These are phyloP conservation scores for Globicephala melas DNA, from an alignment of 2,113 vertebrate species.

Conservation along the genomic window DNA sequence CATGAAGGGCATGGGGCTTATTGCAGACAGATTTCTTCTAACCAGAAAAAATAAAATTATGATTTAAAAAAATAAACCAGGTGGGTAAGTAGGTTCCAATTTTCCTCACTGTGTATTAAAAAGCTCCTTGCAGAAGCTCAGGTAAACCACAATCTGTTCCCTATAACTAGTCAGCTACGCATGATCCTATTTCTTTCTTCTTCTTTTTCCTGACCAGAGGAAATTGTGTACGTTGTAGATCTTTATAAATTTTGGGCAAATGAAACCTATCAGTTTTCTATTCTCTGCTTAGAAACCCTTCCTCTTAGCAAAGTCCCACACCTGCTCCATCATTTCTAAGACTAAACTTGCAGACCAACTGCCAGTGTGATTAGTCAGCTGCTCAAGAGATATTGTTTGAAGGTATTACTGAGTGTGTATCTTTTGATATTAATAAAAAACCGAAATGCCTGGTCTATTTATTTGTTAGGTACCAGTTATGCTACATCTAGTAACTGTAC, in stretches of 20 bases:
- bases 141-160: not conserved
- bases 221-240: not conserved
- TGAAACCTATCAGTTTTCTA: not conserved
- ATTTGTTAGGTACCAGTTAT: not conserved
- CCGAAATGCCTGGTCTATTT: not conserved
- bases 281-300: not conserved
- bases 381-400: not conserved
- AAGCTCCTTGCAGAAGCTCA: not conserved
- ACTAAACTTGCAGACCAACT: fast-evolving
- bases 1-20: not conserved
- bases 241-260: not conserved
- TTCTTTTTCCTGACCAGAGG: not conserved
- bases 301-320: too few relatives aligned
- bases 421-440: not conserved
- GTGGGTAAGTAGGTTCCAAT: not conserved
- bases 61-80: not conserved
- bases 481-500: not conserved
- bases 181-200: not conserved
- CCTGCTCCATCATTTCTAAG: fast-evolving
- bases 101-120: not conserved
- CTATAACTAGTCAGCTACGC: not conserved
- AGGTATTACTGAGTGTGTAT: fast-evolving
- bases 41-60: not conserved
- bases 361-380: too few relatives aligned
- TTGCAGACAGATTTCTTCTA: not conserved